Percentiles rank a stretch among this genome's conserved stretches.
These are phyloP conservation scores for Cryptus viduatorius DNA, from an alignment of 2,888 invertebrate species.

Conservation along the genomic window DNA sequence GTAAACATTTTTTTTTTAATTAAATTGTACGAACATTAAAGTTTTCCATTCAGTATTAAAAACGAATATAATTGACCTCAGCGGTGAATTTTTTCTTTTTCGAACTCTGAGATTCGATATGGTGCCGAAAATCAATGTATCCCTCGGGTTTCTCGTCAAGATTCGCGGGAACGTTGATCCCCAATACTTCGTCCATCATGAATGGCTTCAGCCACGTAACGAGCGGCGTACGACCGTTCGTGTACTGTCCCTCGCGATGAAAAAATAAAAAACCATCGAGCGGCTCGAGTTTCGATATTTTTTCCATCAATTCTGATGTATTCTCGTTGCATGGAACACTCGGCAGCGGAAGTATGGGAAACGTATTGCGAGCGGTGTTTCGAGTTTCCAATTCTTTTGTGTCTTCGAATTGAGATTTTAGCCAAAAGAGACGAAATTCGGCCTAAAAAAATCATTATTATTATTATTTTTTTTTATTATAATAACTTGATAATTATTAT, in stretches of 20 bases:
- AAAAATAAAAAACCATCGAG: conserved; percentile 97
- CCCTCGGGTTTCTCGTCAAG: conserved; percentile 78
- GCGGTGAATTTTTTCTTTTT: conserved; percentile 46
- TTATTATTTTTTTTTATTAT: neutral
- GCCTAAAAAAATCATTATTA: conserved; percentile 86
- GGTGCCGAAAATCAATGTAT: conserved; percentile 79
- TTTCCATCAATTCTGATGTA: conserved; percentile 85
- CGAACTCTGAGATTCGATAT: conserved; percentile 64
- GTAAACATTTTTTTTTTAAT: conserved; percentile 37
- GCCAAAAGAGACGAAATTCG: conserved; percentile 94
- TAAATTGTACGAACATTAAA: neutral
- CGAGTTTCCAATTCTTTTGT: conserved; percentile 84
- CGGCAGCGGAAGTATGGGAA: conserved; percentile 86
- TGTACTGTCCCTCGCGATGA: conserved; percentile 93
- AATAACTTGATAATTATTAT: too few relatives aligned
- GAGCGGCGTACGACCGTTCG: conserved; percentile 92
- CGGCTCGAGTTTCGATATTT: conserved; percentile 81
- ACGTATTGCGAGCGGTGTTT: conserved; percentile 83
- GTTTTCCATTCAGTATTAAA: conserved; percentile 4
- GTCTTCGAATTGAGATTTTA: conserved; percentile 91
- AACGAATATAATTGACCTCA: conserved; percentile 40
- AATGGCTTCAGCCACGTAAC: conserved; percentile 96
- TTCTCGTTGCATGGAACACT: conserved; percentile 85
- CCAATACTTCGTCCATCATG: conserved; percentile 93
- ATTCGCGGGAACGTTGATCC: conserved; percentile 79